phyloP scores from a whole-genome alignment of 2,888 invertebrate genomes.

The Agapostemon virescens region DNA sequence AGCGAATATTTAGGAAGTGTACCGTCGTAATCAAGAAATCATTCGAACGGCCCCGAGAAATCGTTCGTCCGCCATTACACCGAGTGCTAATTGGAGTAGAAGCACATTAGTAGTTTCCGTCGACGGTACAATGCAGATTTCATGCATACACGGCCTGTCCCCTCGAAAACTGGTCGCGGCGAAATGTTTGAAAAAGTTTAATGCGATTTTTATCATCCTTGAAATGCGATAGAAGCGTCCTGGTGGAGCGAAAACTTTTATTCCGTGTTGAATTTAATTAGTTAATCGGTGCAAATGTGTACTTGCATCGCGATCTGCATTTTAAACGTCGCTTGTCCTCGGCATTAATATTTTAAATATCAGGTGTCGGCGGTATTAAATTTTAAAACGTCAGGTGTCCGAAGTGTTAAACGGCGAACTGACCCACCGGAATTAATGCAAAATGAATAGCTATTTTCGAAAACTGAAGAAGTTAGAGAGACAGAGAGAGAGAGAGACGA shows the following conservation, averaged over 20 bases:
- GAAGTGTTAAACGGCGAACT: background rate
- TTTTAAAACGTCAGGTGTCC: background rate
- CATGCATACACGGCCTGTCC: conserved; percentile 9
- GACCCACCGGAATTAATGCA: background rate
- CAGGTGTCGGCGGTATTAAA: background rate
- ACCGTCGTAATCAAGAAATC: background rate
- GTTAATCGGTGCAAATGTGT: background rate
- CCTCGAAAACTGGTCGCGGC: background rate
- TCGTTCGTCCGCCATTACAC: background rate
- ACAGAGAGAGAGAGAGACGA: background rate
- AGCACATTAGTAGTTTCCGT: background rate
- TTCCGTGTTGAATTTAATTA: background rate
- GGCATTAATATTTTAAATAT: background rate
- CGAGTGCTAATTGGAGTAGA: conserved; percentile 4
- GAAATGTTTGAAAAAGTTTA: conserved; percentile 5
- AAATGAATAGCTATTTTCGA: background rate
- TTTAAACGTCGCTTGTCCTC: background rate
- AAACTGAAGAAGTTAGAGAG: background rate
- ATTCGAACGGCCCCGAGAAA: background rate
- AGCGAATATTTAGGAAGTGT: background rate
- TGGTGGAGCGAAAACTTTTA: background rate
- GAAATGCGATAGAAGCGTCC: background rate
- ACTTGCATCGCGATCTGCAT: background rate
- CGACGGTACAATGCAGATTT: conserved; percentile 48
- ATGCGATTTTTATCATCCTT: conserved; percentile 1